Conservation (phyloP, 92 coral and sea anemone species). For the Epizoanthus ramosus region DNA sequence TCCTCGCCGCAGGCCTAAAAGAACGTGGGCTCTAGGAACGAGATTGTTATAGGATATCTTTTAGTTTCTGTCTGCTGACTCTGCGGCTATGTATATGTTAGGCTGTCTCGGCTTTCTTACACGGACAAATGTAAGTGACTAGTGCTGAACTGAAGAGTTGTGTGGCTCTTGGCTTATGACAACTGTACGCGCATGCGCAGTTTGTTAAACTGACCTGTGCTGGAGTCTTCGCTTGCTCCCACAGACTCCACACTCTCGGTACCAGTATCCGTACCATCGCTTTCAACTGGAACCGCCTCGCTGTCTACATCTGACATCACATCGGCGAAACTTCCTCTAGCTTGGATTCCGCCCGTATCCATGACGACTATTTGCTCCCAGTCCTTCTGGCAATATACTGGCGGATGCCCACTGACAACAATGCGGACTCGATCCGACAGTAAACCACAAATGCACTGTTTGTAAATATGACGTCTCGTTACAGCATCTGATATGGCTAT, state of each 20-base stretch:
- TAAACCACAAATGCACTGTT: slow-evolving; percentile 32
- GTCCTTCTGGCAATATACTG: slow-evolving; percentile 33
- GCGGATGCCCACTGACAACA: slow-evolving; percentile 27
- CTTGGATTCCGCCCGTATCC: slow-evolving; percentile 25
- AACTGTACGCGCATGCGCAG: too few relatives aligned
- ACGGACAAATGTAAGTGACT: too few relatives aligned
- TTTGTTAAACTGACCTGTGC: neutral
- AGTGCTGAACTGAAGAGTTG: too few relatives aligned
- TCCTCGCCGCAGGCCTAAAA: too few relatives aligned
- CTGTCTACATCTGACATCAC: slow-evolving; percentile 20
- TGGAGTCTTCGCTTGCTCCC: neutral
- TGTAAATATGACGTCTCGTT: slow-evolving; percentile 13
- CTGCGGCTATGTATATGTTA: too few relatives aligned
- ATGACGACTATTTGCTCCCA: slow-evolving; percentile 35
- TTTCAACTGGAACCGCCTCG: slow-evolving; percentile 25
- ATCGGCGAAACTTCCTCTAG: slow-evolving; percentile 6
- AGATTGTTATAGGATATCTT: too few relatives aligned
- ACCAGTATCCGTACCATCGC: neutral
- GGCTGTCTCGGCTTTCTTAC: too few relatives aligned
- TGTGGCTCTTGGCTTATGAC: too few relatives aligned
- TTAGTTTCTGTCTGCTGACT: too few relatives aligned
- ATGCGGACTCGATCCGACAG: slow-evolving; percentile 23
- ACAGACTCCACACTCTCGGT: neutral
- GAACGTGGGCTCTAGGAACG: too few relatives aligned
- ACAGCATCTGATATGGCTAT: slow-evolving; percentile 33